Base-by-base conservation (phyloP, 2,888 invertebrate species). In the Drosophila paramelanica region DNA sequence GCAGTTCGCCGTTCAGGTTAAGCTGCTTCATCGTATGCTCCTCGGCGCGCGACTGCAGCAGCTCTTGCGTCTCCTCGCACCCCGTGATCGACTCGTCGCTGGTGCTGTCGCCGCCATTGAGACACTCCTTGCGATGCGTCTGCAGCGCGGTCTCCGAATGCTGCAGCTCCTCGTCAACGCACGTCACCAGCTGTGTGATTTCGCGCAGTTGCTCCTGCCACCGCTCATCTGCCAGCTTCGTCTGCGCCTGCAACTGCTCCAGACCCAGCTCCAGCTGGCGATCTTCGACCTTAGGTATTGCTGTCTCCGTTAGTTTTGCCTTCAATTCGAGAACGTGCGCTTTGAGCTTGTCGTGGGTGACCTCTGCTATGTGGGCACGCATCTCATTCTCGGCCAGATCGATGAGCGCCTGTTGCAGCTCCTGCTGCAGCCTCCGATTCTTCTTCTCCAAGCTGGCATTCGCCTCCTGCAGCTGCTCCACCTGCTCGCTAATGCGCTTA, bases 311-410 rank as follows among this genome's bases (percentile, higher is more conserved):
- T 93, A 93, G 31, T 93, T 93, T 93, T 53, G 94, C 93, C 1
- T 95, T 94, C 14, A 96, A 89, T 67, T 94, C 94, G 0, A 93
- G 91, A 0, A 95, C 90, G 87, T 95, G 95, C 0, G 93, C 88
- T 67, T 94, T 94, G 0, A 96, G 93, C 79, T 94, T 94, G 68
- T 96, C 96, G 75, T 95, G 95, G 0, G 95, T 94, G 1, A 94
- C 93, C 90, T 97, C 96, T 0, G 95, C 94, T 17, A 96, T 92
- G 17, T 95, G 93, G 0, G 95, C 94, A 42, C 95, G 94, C 92
- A 96, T 96, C 73, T 95, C 95, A 78, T 96, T 92, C 60, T 94
- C 94, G 0, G 96, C 95, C 73, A 96, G 95, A 88, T 97, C 96
- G 4, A 94, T 94, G 1, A 96, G 83, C 5, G 94, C 93, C 6